phyloP scores from a whole-genome alignment of 2,888 invertebrate genomes.

The Lasioglossum calceatum region DNA sequence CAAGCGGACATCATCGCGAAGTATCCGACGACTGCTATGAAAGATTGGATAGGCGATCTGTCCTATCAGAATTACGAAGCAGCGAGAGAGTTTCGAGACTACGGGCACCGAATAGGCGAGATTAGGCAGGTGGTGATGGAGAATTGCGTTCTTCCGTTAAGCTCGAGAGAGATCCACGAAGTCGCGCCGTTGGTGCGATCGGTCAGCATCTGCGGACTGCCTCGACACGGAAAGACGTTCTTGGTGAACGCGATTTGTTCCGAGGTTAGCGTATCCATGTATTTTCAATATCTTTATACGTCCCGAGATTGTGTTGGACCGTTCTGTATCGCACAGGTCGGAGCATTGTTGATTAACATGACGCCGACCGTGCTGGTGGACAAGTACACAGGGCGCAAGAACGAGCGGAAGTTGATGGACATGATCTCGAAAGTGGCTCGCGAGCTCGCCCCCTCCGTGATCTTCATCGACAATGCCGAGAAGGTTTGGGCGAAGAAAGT shows the following conservation, averaged over 20 bases:
- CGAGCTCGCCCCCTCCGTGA: slow-evolving; percentile 90
- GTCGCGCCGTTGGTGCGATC: slow-evolving; percentile 76
- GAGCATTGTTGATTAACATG: slow-evolving; percentile 91
- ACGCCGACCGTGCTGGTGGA: slow-evolving; percentile 89
- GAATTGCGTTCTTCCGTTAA: slow-evolving; percentile 87
- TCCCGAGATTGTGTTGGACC: background rate
- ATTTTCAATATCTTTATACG: background rate
- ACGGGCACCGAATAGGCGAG: slow-evolving; percentile 87
- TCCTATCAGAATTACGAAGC: slow-evolving; percentile 87
- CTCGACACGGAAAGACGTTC: slow-evolving; percentile 89
- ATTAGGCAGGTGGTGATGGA: slow-evolving; percentile 87
- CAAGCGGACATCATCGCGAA: slow-evolving; percentile 89
- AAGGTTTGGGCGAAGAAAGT: slow-evolving; percentile 89
- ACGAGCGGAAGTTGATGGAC: slow-evolving; percentile 88
- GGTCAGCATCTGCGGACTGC: slow-evolving; percentile 88
- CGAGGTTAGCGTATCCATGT: slow-evolving; percentile 82
- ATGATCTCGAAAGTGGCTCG: slow-evolving; percentile 88
- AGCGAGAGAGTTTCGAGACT: slow-evolving; percentile 83
- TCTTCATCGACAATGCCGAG: slow-evolving; percentile 89
- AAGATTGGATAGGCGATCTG: slow-evolving; percentile 90
- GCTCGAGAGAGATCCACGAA: slow-evolving; percentile 79
- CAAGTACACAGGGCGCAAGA: slow-evolving; percentile 89
- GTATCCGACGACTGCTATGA: slow-evolving; percentile 86
- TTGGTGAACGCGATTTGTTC: slow-evolving; percentile 90
- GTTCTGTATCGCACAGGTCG: slow-evolving; percentile 81